These are phyloP conservation scores for Myopa testacea DNA, from an alignment of 2,888 invertebrate species.

Conservation along the genomic window DNA sequence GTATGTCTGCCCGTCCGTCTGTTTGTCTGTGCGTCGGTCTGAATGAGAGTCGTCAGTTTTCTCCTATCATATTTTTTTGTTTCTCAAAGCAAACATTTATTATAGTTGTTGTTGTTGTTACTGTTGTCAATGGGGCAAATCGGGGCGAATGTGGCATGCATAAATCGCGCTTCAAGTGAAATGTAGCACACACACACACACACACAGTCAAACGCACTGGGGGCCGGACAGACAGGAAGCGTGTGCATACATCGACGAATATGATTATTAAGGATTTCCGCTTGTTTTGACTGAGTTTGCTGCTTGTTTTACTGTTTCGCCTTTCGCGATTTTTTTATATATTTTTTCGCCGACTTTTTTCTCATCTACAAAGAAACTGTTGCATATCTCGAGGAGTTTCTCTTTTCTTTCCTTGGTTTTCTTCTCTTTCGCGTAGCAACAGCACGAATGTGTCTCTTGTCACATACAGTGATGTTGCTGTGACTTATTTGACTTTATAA, in stretches of 20 bases:
- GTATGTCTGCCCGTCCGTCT: not conserved
- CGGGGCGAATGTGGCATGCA: not conserved
- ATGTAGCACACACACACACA: constrained; percentile 6
- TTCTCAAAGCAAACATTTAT: not conserved
- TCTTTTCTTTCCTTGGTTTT: not conserved
- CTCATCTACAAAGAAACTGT: constrained; percentile 29
- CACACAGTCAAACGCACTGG: not conserved
- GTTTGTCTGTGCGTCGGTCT: not conserved
- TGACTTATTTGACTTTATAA: constrained; percentile 34
- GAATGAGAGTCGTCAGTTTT: not conserved
- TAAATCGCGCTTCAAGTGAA: constrained; percentile 24
- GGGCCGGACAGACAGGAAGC: constrained; percentile 29
- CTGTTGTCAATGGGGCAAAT: constrained; percentile 8
- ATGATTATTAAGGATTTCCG: constrained; percentile 57
- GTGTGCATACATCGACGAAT: constrained; percentile 46
- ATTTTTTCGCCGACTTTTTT: constrained; percentile 1
- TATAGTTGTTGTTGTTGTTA: not conserved
- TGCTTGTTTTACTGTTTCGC: constrained; percentile 6
- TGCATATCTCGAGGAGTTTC: constrained; percentile 30
- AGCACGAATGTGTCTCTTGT: not conserved
- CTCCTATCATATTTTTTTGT: not conserved
- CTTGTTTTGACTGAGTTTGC: constrained; percentile 48
- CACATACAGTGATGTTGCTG: constrained; percentile 8
- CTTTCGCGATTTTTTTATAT: constrained; percentile 35
- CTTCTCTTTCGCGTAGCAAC: not conserved